Evolutionary conservation across 2,888 invertebrate genomes (phyloP), one percentile per base, ranked within the genome.

Genomic region (Lathronympha strigana): DNA sequence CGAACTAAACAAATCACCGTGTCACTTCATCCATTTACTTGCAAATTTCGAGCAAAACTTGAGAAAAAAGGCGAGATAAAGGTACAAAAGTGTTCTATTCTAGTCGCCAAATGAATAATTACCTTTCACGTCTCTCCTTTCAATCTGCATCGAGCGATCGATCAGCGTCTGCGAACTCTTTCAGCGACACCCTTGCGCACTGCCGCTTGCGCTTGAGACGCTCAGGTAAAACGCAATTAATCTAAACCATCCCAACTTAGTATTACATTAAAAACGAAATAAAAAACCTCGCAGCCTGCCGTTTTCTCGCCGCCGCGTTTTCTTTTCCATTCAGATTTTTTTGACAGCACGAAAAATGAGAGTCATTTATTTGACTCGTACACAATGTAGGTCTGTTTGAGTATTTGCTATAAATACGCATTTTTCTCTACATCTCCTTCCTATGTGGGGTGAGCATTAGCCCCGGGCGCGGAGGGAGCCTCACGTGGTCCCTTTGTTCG

Each of bases 341-440:
- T 92, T 92, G 92, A 92, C 92, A 92, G 86, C 82, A 88, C 90
- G 92, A 92, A 88, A 92, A 92, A 92, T 92, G 89, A 91, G 84
- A 76, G 82, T 90, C 92, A 92, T 92, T 92, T 92, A 92, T 92
- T 92, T 90, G 91, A 90, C 88, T 92, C 92, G 90, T 89, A 92
- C 90, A 92, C 92, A 92, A 92, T 92, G 92, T 92, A 88, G 88
- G 89, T 87, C 91, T 92, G 92, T 92, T 92, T 92, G 92, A 92
- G 92, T 92, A 92, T 92, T 92, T 92, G 92, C 92, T 92, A 92
- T 92, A 92, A 92, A 92, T 92, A 92, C 91, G 90, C 80, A 92
- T 92, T 92, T 91, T 92, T 92, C 90, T 92, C 88, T 87, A 85
- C 90, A 88, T 90, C 90, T 91, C 89, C 87, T 88, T 88, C 86